phyloP scores from a whole-genome alignment of 92 coral and sea anemone genomes.

The Phymanthus crucifer region DNA sequence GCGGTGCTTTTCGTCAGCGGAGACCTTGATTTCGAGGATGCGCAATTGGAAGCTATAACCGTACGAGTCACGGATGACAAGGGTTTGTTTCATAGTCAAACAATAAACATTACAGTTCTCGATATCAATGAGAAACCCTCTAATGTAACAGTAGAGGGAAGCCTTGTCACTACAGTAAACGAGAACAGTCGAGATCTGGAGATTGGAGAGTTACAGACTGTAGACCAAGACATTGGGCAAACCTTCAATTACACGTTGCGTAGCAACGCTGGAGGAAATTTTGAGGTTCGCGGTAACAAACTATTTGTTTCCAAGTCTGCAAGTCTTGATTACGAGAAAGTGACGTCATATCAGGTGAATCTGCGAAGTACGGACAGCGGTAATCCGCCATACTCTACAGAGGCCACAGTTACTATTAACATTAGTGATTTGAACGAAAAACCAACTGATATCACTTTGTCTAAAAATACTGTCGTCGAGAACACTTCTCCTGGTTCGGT shows the following conservation, averaged over 20 bases:
- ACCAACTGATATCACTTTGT: slow-evolving; percentile 70
- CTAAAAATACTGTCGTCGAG: slow-evolving; percentile 51
- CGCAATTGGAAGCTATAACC: slow-evolving; percentile 57
- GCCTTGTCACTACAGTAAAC: slow-evolving; percentile 56
- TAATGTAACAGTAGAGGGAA: slow-evolving; percentile 79
- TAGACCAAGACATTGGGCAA: slow-evolving; percentile 84
- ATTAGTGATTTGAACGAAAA: slow-evolving; percentile 76
- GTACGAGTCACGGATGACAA: slow-evolving; percentile 82
- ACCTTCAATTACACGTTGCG: slow-evolving; percentile 59
- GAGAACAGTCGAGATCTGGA: slow-evolving; percentile 75
- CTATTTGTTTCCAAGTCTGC: slow-evolving; percentile 72
- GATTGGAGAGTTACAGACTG: slow-evolving; percentile 75
- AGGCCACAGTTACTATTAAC: slow-evolving; percentile 48
- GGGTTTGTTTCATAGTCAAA: slow-evolving; percentile 64
- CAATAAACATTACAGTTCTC: slow-evolving; percentile 58
- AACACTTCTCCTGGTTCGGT: slow-evolving; percentile 63
- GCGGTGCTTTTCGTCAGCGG: slow-evolving; percentile 65
- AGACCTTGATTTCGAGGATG: slow-evolving; percentile 66
- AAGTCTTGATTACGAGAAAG: slow-evolving; percentile 66
- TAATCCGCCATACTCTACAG: slow-evolving; percentile 57
- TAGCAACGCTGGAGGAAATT: slow-evolving; percentile 60
- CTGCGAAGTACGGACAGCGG: slow-evolving; percentile 85
- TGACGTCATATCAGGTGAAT: slow-evolving; percentile 42
- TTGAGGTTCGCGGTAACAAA: slow-evolving; percentile 70
- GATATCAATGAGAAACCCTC: slow-evolving; percentile 86